Evolutionary conservation across 2,888 invertebrate genomes (phyloP).

Genomic region (Platycheirus albimanus): DNA sequence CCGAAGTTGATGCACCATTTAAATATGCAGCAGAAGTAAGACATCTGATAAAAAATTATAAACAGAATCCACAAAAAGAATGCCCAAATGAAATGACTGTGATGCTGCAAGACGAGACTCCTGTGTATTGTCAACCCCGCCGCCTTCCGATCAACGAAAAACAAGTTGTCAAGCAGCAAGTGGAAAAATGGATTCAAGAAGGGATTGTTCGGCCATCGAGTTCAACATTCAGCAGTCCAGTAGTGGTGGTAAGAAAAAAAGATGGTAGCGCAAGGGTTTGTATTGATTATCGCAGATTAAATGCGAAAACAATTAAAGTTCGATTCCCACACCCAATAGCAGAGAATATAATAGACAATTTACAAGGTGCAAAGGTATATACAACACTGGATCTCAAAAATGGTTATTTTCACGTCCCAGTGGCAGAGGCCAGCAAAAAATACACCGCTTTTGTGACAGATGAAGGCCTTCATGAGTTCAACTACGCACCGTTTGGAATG

Average conservation of each 20-base stretch:
- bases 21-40: slow-evolving; percentile 4
- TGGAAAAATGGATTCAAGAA: slow-evolving; percentile 76
- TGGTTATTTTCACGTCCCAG: slow-evolving; percentile 55
- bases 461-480: slow-evolving; percentile 80
- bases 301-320: slow-evolving; percentile 78
- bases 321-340: slow-evolving; percentile 79
- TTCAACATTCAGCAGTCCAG: slow-evolving; percentile 76
- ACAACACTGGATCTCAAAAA: slow-evolving; percentile 39
- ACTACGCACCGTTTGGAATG: slow-evolving; percentile 80
- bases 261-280: slow-evolving; percentile 74
- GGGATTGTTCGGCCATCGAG: slow-evolving; percentile 76
- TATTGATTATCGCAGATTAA: slow-evolving; percentile 80
- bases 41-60: slow-evolving; percentile 11
- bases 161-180: slow-evolving; percentile 75
- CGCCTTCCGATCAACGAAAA: slow-evolving; percentile 11
- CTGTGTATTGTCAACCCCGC: slow-evolving; percentile 16
- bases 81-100: slow-evolving; percentile 16
- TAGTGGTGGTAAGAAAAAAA: slow-evolving; percentile 74
- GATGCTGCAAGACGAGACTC: slow-evolving; percentile 22
- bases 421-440: slow-evolving; percentile 38
- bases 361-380: slow-evolving; percentile 64
- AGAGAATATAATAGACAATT: slow-evolving; percentile 78
- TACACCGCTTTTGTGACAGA: slow-evolving; percentile 79
- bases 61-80: neutral
- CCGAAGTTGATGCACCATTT: slow-evolving; percentile 19